phyloP scores from a whole-genome alignment of 2,113 vertebrate genomes.

The Amazona vittata region DNA sequence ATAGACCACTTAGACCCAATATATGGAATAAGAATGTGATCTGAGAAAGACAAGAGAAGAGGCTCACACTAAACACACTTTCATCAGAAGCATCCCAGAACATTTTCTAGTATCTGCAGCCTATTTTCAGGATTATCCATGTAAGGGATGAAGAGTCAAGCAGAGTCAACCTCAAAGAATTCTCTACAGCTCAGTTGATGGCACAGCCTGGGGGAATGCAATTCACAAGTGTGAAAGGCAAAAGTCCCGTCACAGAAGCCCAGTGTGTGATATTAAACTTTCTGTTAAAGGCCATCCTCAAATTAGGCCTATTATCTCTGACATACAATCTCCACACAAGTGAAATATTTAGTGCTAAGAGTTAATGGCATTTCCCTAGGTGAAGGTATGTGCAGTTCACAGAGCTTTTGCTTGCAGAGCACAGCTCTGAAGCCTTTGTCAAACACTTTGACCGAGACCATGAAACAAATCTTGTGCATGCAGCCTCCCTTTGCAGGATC shows the following conservation, averaged over 20 bases:
- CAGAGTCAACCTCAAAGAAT: neutral
- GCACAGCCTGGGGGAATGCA: conserved; percentile 9
- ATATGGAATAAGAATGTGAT: neutral
- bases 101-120: neutral
- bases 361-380: conserved; percentile 45
- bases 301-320: conserved; percentile 41
- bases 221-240: conserved; percentile 31
- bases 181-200: neutral
- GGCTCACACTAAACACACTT: neutral
- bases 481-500: neutral
- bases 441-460: neutral
- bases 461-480: neutral
- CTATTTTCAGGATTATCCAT: neutral
- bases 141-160: neutral
- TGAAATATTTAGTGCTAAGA: conserved; percentile 53
- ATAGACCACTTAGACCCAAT: neutral
- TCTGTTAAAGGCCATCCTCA: conserved; percentile 61
- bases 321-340: conserved; percentile 22
- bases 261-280: conserved; percentile 35
- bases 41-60: neutral
- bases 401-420: neutral
- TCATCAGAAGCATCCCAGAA: neutral
- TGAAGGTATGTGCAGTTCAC: neutral
- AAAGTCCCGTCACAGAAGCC: neutral
- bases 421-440: neutral